These are phyloP conservation scores for Hydractinia echinata DNA, from an alignment of 30 jellyfish, hydroid and myxozoan species.

Conservation along the genomic window DNA sequence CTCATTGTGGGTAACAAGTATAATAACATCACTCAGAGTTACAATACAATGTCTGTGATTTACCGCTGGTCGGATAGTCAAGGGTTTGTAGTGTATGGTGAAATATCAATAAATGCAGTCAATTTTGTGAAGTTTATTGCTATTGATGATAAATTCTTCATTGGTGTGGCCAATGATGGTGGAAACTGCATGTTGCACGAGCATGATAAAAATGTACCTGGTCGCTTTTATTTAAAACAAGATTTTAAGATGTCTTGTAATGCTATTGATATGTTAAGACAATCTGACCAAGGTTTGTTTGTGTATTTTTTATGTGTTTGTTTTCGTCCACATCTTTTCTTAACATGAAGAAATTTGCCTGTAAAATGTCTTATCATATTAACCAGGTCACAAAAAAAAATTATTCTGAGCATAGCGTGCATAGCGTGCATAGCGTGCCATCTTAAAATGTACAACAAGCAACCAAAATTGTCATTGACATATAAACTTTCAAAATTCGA, in stretches of 20 bases:
- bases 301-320: no score
- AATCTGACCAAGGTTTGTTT: conserved; percentile 45
- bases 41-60: conserved; percentile 40
- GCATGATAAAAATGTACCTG: conserved; percentile 33
- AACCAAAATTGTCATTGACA: no score
- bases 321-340: no score
- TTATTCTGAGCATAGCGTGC: no score
- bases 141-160: conserved; percentile 36
- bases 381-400: no score
- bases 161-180: conserved; percentile 38
- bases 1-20: conserved; percentile 71
- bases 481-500: no score
- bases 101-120: conserved; percentile 53
- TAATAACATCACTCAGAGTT: conserved; percentile 42
- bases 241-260: conserved; percentile 2
- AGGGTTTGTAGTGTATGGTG: conserved; percentile 47
- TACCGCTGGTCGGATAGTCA: conserved; percentile 46
- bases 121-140: conserved; percentile 38
- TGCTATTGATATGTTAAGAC: conserved; percentile 16
- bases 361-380: no score
- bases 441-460: no score
- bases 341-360: no score
- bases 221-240: conserved; percentile 54
- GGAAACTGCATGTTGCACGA: conserved; percentile 36
- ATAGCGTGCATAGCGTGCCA: no score